Percentiles rank a stretch among this genome's conserved stretches.
phyloP scores from a whole-genome alignment of 2,113 vertebrate genomes.

The Apodemus speciosus region DNA sequence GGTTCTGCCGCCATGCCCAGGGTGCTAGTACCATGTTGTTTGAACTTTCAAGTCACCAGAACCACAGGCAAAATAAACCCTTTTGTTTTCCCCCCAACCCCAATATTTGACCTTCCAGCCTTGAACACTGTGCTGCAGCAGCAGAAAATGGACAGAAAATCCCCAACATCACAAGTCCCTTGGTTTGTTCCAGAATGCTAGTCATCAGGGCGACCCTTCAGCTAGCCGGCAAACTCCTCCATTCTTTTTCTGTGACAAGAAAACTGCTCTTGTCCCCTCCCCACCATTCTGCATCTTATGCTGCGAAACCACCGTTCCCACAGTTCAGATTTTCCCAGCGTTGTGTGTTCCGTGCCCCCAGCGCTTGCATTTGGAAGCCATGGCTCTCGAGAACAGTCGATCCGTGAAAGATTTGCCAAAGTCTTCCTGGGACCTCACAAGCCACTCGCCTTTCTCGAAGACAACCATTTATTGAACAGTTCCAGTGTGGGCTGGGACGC shows the following conservation, averaged over 20 bases:
- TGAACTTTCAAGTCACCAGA: background rate
- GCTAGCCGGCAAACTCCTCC: background rate
- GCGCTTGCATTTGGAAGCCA: background rate
- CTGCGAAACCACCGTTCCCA: background rate
- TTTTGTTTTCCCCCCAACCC: background rate
- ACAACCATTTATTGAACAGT: background rate
- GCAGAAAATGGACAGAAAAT: background rate
- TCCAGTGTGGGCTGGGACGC: background rate
- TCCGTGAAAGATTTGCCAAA: background rate
- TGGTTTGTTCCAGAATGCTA: background rate
- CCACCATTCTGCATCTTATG: background rate
- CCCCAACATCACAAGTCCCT: background rate
- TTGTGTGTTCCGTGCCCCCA: background rate
- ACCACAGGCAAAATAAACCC: background rate
- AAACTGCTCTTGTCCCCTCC: background rate
- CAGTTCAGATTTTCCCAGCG: conserved; percentile 1
- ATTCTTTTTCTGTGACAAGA: background rate
- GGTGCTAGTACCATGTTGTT: background rate
- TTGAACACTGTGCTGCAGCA: background rate
- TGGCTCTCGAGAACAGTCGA: background rate
- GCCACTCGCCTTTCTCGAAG: background rate
- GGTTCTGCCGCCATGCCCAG: background rate
- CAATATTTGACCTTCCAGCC: background rate
- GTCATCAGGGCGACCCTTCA: background rate
- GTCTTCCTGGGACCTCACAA: background rate